phyloP scores from a whole-genome alignment of 2,888 invertebrate species.

The Ephialtes manifestator region DNA sequence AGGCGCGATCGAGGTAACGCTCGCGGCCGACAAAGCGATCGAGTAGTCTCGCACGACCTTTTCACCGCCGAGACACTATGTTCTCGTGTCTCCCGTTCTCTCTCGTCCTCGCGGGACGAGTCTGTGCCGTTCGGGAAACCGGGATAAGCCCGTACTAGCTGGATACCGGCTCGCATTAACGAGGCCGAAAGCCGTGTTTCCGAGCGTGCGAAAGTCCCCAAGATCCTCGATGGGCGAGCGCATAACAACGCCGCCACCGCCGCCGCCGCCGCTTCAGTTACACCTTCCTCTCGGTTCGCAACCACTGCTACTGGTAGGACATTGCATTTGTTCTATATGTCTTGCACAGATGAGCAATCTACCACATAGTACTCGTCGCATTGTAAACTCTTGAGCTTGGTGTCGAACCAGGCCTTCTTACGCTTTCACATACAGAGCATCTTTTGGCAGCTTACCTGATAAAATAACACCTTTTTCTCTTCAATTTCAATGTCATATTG shows the following conservation, averaged over 20 bases:
- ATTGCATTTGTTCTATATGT: too few species aligned
- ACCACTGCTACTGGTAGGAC: neutral
- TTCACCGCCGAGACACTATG: slow-evolving; percentile 69
- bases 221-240: slow-evolving; percentile 60
- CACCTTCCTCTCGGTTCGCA: slow-evolving; percentile 43
- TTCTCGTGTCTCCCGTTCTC: slow-evolving; percentile 58
- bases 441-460: too few species aligned
- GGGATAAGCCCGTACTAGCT: slow-evolving; percentile 60
- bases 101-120: slow-evolving; percentile 27
- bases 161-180: slow-evolving; percentile 64
- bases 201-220: slow-evolving; percentile 72
- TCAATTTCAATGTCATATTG: too few species aligned
- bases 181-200: slow-evolving; percentile 69
- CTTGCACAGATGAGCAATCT: too few species aligned
- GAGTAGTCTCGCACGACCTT: slow-evolving; percentile 74
- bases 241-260: slow-evolving; percentile 49
- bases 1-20: slow-evolving; percentile 53
- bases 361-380: too few species aligned
- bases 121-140: slow-evolving; percentile 63
- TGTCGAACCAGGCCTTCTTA: too few species aligned
- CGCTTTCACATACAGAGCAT: too few species aligned
- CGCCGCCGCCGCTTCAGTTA: slow-evolving; percentile 42
- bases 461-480: too few species aligned
- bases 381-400: too few species aligned
- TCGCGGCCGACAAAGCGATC: slow-evolving; percentile 75